Percentiles rank a stretch among this genome's conserved stretches.
Evolutionary conservation across 2,113 vertebrate species (phyloP).

Genomic region (Polyodon spathula): DNA sequence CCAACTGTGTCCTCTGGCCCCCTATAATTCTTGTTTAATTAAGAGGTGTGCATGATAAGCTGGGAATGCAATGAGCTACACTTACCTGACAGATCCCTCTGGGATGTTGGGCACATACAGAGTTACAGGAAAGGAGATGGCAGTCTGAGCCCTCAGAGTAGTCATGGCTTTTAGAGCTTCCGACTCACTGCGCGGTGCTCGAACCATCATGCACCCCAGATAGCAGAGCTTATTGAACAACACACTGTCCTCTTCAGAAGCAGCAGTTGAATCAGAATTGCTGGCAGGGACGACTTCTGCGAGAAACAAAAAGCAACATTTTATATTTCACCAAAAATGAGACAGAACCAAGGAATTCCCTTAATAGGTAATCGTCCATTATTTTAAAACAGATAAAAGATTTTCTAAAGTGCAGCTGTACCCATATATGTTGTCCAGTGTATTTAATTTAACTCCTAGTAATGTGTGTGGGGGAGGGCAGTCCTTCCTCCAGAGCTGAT

Average conservation of each 20-base stretch:
- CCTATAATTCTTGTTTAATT: too few species aligned
- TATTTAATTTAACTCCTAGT: too few species aligned
- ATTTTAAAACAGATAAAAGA: too few species aligned
- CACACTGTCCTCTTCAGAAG: constrained; percentile 83
- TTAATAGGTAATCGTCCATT: too few species aligned
- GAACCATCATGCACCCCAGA: constrained; percentile 85
- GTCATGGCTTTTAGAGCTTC: constrained; percentile 86
- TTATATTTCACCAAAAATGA: constrained; percentile 50
- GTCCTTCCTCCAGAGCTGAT: too few species aligned
- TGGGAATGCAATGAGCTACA: background rate
- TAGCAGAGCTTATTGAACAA: constrained; percentile 93
- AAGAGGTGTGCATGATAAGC: background rate
- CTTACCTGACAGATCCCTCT: constrained; percentile 88
- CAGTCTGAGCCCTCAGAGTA: constrained; percentile 69
- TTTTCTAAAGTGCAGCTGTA: too few species aligned
- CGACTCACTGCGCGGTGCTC: constrained; percentile 78
- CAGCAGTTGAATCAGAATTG: constrained; percentile 25
- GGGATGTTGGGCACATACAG: constrained; percentile 85
- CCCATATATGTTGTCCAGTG: too few species aligned
- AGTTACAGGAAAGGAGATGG: constrained; percentile 69
- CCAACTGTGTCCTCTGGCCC: too few species aligned
- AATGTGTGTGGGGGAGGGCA: too few species aligned
- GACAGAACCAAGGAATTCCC: background rate
- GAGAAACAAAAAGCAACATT: background rate
- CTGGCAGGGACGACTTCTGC: constrained; percentile 10